Percentiles rank a stretch among this genome's conserved stretches.
phyloP scores from a whole-genome alignment of 2,888 invertebrate genomes.

The Plemyria rubiginata region DNA sequence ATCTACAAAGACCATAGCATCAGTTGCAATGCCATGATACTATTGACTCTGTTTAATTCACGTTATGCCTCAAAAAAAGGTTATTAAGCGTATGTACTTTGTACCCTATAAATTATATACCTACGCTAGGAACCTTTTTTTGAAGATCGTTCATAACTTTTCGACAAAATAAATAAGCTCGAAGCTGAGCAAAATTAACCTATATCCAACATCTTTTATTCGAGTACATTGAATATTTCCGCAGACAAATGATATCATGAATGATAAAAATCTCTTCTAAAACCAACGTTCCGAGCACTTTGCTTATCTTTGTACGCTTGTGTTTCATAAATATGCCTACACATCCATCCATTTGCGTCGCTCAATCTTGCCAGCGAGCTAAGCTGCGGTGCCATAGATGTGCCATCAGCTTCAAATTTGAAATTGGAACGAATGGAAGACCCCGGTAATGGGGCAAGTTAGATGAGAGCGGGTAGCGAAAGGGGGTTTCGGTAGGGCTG shows the following conservation, averaged over 20 bases:
- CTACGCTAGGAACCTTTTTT: too few species aligned
- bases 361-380: conserved; percentile 52
- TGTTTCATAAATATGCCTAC: conserved; percentile 31
- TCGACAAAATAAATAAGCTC: neutral
- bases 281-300: conserved; percentile 20
- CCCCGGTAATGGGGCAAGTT: conserved; percentile 82
- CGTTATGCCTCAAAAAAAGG: too few species aligned
- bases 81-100: too few species aligned
- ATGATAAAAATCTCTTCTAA: conserved; percentile 18
- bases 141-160: too few species aligned
- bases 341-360: conserved; percentile 33
- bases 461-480: conserved; percentile 73
- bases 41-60: too few species aligned
- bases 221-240: conserved; percentile 6
- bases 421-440: conserved; percentile 83
- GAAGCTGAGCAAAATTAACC: neutral
- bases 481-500: conserved; percentile 46
- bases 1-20: too few species aligned
- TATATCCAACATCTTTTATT: conserved; percentile 3
- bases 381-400: conserved; percentile 75
- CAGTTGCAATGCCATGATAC: too few species aligned
- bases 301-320: conserved; percentile 25
- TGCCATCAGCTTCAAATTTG: conserved; percentile 81
- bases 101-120: too few species aligned
- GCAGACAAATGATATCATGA: conserved; percentile 3